phyloP scores from a whole-genome alignment of 2,113 vertebrate species.

The Chaetura pelagica region DNA sequence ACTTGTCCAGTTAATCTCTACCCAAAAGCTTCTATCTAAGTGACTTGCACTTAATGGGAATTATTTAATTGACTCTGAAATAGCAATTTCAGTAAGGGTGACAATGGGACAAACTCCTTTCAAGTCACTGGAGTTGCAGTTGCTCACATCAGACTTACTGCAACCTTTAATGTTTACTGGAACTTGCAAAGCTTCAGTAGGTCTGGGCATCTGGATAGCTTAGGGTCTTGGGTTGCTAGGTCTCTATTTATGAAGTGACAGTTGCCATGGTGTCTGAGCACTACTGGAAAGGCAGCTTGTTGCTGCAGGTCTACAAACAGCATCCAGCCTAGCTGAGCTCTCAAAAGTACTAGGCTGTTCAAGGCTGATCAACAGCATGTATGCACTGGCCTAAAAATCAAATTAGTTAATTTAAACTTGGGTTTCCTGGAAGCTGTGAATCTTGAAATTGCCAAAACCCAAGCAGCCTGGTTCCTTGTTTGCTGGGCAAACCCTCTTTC shows the following conservation, averaged over 20 bases:
- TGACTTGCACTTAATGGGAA: background rate
- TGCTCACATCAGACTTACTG: background rate
- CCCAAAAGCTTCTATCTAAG: background rate
- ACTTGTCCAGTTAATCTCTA: background rate
- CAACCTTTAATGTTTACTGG: background rate
- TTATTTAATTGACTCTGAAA: background rate
- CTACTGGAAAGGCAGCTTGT: background rate
- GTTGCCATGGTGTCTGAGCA: constrained; percentile 38
- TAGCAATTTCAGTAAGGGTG: background rate
- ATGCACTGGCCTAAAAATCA: background rate
- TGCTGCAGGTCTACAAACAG: constrained; percentile 3
- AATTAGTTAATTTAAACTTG: background rate
- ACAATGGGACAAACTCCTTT: background rate
- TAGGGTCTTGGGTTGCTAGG: background rate
- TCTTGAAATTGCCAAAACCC: background rate
- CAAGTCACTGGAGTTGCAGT: background rate
- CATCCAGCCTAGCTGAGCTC: background rate
- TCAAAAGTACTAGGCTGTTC: background rate
- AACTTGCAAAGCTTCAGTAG: background rate
- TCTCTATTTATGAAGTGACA: background rate
- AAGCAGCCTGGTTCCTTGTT: background rate
- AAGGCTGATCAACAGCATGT: background rate
- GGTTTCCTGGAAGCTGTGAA: background rate
- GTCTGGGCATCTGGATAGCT: background rate
- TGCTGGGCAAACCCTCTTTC: background rate